Percentiles rank a stretch among this genome's conserved stretches.
Evolutionary conservation across 1,140 invertebrate species (phyloP).

Genomic region (Solenopsis invicta): DNA sequence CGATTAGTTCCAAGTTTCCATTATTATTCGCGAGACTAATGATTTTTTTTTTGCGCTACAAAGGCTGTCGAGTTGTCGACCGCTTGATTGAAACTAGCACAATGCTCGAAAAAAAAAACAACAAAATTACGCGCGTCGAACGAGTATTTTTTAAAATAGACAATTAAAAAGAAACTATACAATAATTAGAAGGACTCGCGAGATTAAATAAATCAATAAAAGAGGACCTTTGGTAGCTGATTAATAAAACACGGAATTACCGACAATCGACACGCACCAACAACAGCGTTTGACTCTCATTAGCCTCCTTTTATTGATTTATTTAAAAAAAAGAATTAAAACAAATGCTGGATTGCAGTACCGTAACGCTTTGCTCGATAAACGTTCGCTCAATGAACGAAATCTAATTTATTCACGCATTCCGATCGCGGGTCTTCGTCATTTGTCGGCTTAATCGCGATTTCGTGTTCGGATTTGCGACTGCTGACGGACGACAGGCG

Average conservation of each 20-base stretch:
- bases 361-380: not conserved
- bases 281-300: too few species aligned
- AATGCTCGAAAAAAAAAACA: not conserved
- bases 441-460: slow-evolving; percentile 40
- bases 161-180: too few species aligned
- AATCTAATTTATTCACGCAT: slow-evolving; percentile 7
- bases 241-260: too few species aligned
- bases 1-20: slow-evolving; percentile 24
- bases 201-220: too few species aligned
- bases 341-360: not conserved
- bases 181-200: too few species aligned
- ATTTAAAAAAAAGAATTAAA: not conserved
- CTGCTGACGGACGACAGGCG: not conserved
- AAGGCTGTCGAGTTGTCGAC: not conserved
- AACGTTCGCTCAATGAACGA: not conserved
- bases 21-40: not conserved
- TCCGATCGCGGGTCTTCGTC: not conserved
- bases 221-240: too few species aligned
- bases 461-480: slow-evolving; percentile 21
- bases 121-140: not conserved
- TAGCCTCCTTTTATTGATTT: too few species aligned
- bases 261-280: too few species aligned
- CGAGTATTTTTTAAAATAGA: not conserved
- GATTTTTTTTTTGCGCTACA: not conserved
- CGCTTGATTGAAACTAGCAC: not conserved